Base-by-base conservation (phyloP, 2,888 invertebrate genomes). In the Agapostemon virescens region DNA sequence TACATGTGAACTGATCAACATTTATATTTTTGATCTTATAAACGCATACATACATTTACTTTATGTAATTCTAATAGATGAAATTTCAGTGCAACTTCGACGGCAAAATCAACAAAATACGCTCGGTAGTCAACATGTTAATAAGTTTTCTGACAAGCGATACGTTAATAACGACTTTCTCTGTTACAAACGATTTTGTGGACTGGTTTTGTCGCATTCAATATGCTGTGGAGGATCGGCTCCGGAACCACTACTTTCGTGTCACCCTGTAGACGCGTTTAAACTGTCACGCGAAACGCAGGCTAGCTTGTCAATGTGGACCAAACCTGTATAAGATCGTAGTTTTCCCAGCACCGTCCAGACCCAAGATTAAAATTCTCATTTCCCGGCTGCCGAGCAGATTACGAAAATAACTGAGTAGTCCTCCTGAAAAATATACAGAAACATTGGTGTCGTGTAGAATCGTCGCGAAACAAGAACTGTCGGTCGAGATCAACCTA, bases 341-440 rank as follows among this genome's bases (percentile, higher is more conserved):
- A 0, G 99, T 99, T 94, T 99, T 99, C 86, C 99, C 99, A 92
- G 99, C 99, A 82, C 99, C 99, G 93, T 99, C 99, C 88, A 99
- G 94, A 7, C 99, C 99, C 77, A 99, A 95, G 93, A 99, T 99
- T 88, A 99, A 94, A 93, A 99, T 99, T 91, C 99, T 95, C 97
- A 99, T 98, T 94, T 99, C 99, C 90, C 98, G 96, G 85, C 97
- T 98, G 64, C 99, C 99, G 92, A 99, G 95, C 89, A 99, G 95
- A 89, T 97, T 97, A 90, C 97, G 96, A 94, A 99, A 99, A 94
- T 98, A 99, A 94, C 98, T 98, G 93, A 99, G 95, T 92, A 99
- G 94, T 92, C 98, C 98, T 94, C 99, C 99, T 98, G 93, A 64
- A 95, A 58, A 33, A 30, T 33, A 20, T 30, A 9, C 17, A 49